Evolutionary conservation across 1,140 invertebrate genomes (phyloP).

Genomic region (Gonioctena quinquepunctata): DNA sequence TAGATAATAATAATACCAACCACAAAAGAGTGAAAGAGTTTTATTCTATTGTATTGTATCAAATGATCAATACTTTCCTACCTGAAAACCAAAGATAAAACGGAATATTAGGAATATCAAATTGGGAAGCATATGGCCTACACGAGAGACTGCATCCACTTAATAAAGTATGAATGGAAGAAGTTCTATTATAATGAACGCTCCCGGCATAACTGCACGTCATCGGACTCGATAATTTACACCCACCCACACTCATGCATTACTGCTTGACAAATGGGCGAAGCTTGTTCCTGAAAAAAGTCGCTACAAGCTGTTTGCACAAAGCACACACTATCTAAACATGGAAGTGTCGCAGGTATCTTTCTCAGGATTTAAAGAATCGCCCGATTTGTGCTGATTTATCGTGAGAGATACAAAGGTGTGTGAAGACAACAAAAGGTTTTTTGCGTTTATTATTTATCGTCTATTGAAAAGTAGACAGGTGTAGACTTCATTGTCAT

Average conservation of each 20-base stretch:
- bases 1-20: no score
- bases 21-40: no score
- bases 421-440: not conserved
- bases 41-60: no score
- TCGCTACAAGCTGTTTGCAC: not conserved
- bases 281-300: not conserved
- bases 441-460: not conserved
- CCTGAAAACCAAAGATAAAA: no score
- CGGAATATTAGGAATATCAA: not conserved
- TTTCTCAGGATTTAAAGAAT: not conserved
- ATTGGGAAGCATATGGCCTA: not conserved
- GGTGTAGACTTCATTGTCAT: no score
- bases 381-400: not conserved
- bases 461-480: not conserved
- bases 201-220: constrained; percentile 13
- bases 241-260: constrained; percentile 9
- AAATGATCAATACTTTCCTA: no score
- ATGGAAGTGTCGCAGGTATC: not conserved
- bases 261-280: constrained; percentile 8
- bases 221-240: constrained; percentile 14
- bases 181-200: constrained; percentile 2
- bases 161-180: not conserved
- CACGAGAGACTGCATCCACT: not conserved
- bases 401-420: not conserved
- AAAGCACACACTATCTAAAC: not conserved